Conservation (phyloP, 2,888 invertebrate genomes). For the Boloria selene region DNA sequence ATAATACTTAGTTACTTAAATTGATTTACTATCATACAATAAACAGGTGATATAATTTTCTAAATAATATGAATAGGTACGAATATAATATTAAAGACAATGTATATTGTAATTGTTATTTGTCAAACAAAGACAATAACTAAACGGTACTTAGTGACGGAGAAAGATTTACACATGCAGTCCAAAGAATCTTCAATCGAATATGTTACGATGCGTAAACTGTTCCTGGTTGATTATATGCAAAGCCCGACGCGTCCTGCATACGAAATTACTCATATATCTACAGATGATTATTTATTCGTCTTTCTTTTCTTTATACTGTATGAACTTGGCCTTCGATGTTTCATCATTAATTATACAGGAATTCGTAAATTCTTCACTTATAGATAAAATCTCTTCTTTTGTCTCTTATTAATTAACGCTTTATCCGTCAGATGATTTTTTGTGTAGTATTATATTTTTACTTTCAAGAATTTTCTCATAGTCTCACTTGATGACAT, state of each 20-base stretch:
- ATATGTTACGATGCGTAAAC: conserved; percentile 16
- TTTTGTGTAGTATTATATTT: background rate
- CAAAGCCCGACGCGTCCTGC: conserved; percentile 27
- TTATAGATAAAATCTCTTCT: conserved; percentile 17
- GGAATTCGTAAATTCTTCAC: conserved; percentile 1
- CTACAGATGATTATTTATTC: conserved; percentile 29
- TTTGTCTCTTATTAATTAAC: conserved; percentile 10
- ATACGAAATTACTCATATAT: conserved; percentile 35
- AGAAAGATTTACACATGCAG: conserved; percentile 20
- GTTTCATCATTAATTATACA: conserved; percentile 14
- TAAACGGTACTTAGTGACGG: too few relatives aligned
- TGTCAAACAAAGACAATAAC: too few relatives aligned
- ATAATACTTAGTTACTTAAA: too few relatives aligned
- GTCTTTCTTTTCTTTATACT: conserved; percentile 35
- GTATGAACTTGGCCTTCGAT: conserved; percentile 24
- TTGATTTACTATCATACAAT: too few relatives aligned
- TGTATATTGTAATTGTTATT: too few relatives aligned
- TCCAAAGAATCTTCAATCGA: background rate
- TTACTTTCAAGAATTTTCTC: background rate
- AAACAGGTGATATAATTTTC: too few relatives aligned
- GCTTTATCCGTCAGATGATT: background rate
- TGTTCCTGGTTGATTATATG: conserved; percentile 35
- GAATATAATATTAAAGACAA: too few relatives aligned
- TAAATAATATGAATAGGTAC: too few relatives aligned
- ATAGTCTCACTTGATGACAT: too few relatives aligned